Evolutionary conservation across 2,113 vertebrate species (phyloP), one percentile per base, ranked within the genome.

Genomic region (Marmota monax): DNA sequence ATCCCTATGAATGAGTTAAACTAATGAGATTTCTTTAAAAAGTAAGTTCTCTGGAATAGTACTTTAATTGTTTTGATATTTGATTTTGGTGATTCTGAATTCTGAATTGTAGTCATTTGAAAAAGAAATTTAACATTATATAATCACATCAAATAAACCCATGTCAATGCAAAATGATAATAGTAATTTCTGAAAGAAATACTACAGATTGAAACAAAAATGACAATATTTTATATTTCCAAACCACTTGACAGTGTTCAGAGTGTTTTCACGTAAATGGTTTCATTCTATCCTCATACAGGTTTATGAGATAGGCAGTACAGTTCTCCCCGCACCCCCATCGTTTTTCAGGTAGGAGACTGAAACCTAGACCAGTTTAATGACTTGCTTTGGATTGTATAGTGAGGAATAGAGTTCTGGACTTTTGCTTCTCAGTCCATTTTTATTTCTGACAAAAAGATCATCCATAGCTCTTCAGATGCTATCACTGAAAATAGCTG

Each of bases 1-100:
- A 72, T 4, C 6, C 16, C 22, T 61, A n/a, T 85, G 77, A 88
- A 34, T 78, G 22, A 96, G 32, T 51, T 5, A 73, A 95, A 88
- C 1, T 53, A 11, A 73, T 91, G 48, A 76, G n/a, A 4, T 58
- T 88, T 89, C 4, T 29, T 77, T 69, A 18, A 53, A 70, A 77
- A 56, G 63, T 34, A 73, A 22, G 79, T 69, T 85, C 11, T 89
- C 39, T 91, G 39, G 3, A 72, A 85, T 63, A 79, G 7, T 56
- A 56, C 17, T 42, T 93, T 90, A 85, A 90, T 85, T 70, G 29
- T 78, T 87, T 92, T 69, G 42, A 58, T 94, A 88, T 85, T 96
- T 88, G 86, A 65, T 42, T 58, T 67, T 84, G 17, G 25, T 94
- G 48, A 74, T 78, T 96, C 70, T 70, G 51, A 91, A 63, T 95